Evolutionary conservation across 2,113 vertebrate genomes (phyloP).

Genomic region (Istiophorus platypterus): DNA sequence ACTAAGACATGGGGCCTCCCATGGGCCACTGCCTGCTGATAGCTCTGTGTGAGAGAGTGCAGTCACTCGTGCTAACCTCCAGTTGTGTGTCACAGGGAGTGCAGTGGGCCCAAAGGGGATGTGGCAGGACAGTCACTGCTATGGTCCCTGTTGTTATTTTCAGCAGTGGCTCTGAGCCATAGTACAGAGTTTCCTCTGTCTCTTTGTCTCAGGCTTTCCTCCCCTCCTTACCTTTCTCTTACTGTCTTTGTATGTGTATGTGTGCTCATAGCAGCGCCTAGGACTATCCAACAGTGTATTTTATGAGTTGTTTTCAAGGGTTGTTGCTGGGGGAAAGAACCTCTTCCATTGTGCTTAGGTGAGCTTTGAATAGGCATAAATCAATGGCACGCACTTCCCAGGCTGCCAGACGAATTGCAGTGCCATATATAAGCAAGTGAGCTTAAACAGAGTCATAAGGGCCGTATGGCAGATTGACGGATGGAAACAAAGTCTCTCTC

Average conservation of each 20-base stretch:
- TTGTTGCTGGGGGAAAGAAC: constrained; percentile 61
- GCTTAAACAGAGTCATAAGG: constrained; percentile 18
- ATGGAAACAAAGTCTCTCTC: constrained; percentile 18
- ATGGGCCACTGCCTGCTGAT: constrained; percentile 34
- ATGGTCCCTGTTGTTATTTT: constrained; percentile 45
- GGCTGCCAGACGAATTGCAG: constrained; percentile 57
- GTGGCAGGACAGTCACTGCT: constrained; percentile 14
- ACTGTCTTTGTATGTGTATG: constrained; percentile 7
- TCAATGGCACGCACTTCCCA: constrained; percentile 57
- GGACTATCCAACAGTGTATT: constrained; percentile 28
- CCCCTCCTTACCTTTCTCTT: neutral
- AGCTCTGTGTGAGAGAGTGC: constrained; percentile 20
- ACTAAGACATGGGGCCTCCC: constrained; percentile 41
- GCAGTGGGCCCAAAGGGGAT: constrained; percentile 24
- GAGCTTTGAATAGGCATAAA: constrained; percentile 62
- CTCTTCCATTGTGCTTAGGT: constrained; percentile 36
- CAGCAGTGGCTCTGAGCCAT: neutral
- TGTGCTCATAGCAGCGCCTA: constrained; percentile 24
- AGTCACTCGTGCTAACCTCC: constrained; percentile 32
- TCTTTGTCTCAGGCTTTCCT: constrained; percentile 5
- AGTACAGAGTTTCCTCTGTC: constrained; percentile 6
- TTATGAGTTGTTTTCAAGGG: constrained; percentile 47
- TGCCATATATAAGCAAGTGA: constrained; percentile 45
- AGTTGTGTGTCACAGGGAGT: constrained; percentile 14
- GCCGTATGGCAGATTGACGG: constrained; percentile 7